A percentile compares a stretch with the other conserved stretches of the same genome.
Conservation (phyloP, 1,140 invertebrate species). For the Ceratoteleas bidentatus region DNA sequence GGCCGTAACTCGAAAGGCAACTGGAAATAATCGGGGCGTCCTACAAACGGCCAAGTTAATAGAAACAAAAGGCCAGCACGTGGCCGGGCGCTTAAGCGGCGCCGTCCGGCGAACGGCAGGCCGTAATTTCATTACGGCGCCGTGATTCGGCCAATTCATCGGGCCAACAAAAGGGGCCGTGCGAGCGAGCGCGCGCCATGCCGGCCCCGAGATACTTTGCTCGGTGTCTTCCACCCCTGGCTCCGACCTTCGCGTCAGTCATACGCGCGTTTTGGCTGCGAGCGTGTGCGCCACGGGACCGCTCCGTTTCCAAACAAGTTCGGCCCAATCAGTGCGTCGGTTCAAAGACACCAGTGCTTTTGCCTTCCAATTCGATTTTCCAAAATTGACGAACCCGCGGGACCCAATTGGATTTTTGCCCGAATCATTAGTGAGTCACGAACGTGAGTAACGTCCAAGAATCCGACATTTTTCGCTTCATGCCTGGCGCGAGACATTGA, state of each 20-base stretch:
- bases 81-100: no score
- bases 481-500: not conserved
- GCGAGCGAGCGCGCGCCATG: conserved; percentile 12
- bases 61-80: no score
- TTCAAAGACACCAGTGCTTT: conserved; percentile 13
- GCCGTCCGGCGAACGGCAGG: conserved; percentile 31
- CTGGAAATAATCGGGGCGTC: no score
- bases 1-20: no score
- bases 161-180: conserved; percentile 41
- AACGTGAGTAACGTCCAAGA: not conserved
- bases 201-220: conserved; percentile 41
- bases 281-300: conserved; percentile 13
- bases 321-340: conserved; percentile 3
- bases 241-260: conserved; percentile 56
- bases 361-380: conserved; percentile 7
- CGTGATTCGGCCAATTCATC: conserved; percentile 59
- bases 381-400: conserved; percentile 3
- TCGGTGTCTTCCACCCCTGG: conserved; percentile 55
- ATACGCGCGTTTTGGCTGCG: conserved; percentile 42
- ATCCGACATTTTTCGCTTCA: not conserved
- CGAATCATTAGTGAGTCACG: not conserved
- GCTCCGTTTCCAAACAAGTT: not conserved
- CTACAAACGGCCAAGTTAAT: no score
- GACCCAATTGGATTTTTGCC: not conserved
- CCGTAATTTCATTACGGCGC: conserved; percentile 55